Base-by-base conservation (phyloP, 2,888 invertebrate genomes). In the Mystacides longicornis region DNA sequence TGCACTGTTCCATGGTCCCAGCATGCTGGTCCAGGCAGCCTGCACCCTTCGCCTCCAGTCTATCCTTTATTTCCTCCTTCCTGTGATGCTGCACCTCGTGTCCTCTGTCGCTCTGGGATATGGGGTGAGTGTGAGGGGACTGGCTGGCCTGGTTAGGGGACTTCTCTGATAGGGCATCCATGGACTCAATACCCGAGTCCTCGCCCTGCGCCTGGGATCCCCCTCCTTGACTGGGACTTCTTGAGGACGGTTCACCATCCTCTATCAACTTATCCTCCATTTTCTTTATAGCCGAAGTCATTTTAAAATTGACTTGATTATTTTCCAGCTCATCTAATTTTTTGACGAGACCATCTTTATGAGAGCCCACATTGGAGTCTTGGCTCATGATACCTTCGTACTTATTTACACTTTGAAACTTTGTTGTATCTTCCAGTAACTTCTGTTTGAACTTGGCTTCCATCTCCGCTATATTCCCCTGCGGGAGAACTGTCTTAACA, bases 111-210 rank as follows among this genome's bases (percentile, higher is more conserved):
- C 64, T 54, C 64, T 65, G 20, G 63, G 62, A 72, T n/a, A n/a
- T n/a, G 64, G 81, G 78, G 67, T 70, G 64, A 67, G 63, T 71
- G 62, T 72, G 81, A 60, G 81, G 89, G 69, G 83, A 89, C 75
- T 75, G 88, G 71, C 81, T 86, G 71, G 89, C 87, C 69, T 91
- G 91, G 70, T 90, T 89, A n/a, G 89, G 89, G 60, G 87, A 89
- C 68, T 93, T 93, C 69, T 93, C 93, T 19, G 92, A 92, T n/a
- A 92, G 72, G 2, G 93, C 92, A 68, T 93, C 93, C 93, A 93
- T 92, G 33, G 91, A 91, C 69, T 93, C 93, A 55, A 93, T 93
- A 16, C 93, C 93, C 55, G 92, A 92, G 71, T 93, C 92, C 68
- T 93, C 93, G 46, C 91, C 91, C 65, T 86, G 86, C 37, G 77